Base-by-base conservation (phyloP, 2,888 invertebrate species). In the Kuschelorhynchus macadamiae region DNA sequence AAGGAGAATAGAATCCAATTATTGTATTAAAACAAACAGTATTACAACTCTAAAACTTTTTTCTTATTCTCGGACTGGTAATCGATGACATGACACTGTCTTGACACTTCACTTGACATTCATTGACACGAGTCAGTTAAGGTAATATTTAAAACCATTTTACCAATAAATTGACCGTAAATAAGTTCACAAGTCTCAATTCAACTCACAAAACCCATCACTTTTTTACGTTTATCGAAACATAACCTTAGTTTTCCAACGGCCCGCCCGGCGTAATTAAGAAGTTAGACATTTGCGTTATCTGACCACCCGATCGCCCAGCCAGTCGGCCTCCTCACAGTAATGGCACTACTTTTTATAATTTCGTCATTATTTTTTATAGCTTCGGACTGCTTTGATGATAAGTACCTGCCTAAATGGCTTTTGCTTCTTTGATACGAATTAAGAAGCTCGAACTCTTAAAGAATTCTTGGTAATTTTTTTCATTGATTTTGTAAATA, bases 361-460 rank as follows among this genome's bases (percentile, higher is more conserved):
- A 64, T 64, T 64, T 64, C 55, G 56, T 64, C 63, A 39, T 64
- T 64, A 64, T 55, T 64, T 64, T 64, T 64, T 64, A 55, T 53
- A 47, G 21, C 39, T 39, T 64, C 63, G 63, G 63, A 39, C 49
- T 39, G 30, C 63, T 64, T 64, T 64, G 63, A 64, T 64, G 55
- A 64, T 64, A 64, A 64, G 44, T 56, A 46, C 55, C 56, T 33
- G 21, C 42, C 55, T 55, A 56, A 64, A 64, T 47, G 63, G 63
- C 47, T 56, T 49, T 36, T 47, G 44, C 46, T 57, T 57, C 36
- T 57, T 57, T 33, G 57, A 57, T 57, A 57, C 39, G 52, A 52
- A 52, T 52, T 52, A 52, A 52, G 52, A 14, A 52, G 52, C 50
- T 52, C 32, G 36, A 52, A 52, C 50, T 36, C 18, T 52, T 52